phyloP scores from a whole-genome alignment of 2,113 vertebrate species.

The Pica pica region DNA sequence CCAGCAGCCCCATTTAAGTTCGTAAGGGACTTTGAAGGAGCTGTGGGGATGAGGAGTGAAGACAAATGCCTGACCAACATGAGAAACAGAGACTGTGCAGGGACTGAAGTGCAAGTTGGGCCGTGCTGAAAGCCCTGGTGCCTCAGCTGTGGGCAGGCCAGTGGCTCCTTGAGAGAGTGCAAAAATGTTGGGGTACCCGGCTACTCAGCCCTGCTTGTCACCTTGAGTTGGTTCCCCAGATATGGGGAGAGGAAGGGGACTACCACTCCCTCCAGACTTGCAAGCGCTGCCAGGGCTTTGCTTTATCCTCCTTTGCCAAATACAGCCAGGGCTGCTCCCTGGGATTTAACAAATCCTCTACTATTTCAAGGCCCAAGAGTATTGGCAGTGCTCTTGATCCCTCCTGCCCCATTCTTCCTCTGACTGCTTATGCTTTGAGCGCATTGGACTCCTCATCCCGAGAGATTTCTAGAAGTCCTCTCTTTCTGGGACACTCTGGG shows the following conservation, averaged over 20 bases:
- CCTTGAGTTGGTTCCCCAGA: background rate
- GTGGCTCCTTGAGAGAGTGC: background rate
- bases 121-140: background rate
- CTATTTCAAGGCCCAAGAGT: background rate
- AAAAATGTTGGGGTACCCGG: background rate
- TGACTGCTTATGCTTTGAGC: background rate
- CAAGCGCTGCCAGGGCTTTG: background rate
- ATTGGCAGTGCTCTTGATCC: background rate
- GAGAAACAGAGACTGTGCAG: background rate
- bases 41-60: background rate
- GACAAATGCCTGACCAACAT: background rate
- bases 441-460: rapidly evolving
- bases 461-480: background rate
- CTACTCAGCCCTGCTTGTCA: background rate
- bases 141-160: background rate
- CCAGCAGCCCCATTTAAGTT: background rate
- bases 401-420: background rate
- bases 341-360: constrained; percentile 32
- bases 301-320: background rate
- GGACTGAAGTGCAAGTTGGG: background rate
- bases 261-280: background rate
- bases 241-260: background rate
- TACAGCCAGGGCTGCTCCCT: background rate
- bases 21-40: background rate
- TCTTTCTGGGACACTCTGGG: background rate